A percentile compares a stretch with the other conserved stretches of the same genome.
Evolutionary conservation across 2,888 invertebrate species (phyloP).

Genomic region (Diaperis boleti): DNA sequence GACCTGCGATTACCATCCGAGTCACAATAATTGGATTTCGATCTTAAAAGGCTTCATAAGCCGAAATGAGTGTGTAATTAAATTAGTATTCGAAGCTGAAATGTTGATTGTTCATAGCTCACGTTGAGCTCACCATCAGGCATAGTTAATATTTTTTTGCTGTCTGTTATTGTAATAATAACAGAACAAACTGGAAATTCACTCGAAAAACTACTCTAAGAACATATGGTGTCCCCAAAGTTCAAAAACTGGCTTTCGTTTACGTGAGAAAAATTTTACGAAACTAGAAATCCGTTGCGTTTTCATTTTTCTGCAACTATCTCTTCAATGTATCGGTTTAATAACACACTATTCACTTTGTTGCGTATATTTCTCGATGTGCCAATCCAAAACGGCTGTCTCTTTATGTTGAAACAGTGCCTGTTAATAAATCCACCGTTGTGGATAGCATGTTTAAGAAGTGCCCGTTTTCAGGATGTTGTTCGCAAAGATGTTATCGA

Average conservation of each 20-base stretch:
- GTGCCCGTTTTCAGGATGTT: conserved; percentile 12
- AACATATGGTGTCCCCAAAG: not conserved
- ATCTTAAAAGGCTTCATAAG: not conserved
- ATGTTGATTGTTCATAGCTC: not conserved
- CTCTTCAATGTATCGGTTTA: conserved; percentile 10
- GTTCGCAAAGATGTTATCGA: conserved; percentile 10
- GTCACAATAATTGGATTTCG: not conserved
- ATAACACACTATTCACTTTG: conserved; percentile 1
- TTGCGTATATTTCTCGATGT: conserved; percentile 4
- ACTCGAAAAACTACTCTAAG: not conserved
- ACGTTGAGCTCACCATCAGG: too few relatives aligned
- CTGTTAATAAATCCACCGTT: not conserved
- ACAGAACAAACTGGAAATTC: not conserved
- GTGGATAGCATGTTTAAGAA: conserved; percentile 6
- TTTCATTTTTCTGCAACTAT: conserved; percentile 6
- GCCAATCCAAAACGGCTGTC: not conserved
- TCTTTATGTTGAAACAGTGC: conserved; percentile 3
- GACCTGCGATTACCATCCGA: too few relatives aligned
- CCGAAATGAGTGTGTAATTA: not conserved
- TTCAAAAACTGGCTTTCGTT: not conserved
- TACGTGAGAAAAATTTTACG: not conserved
- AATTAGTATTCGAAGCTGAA: not conserved
- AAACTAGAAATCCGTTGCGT: not conserved
- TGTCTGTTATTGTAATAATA: not conserved
- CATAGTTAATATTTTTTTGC: too few relatives aligned